Evolutionary conservation across 2,797 vertebrate genomes (phyloP).

Genomic region (Oreochromis grahami): DNA sequence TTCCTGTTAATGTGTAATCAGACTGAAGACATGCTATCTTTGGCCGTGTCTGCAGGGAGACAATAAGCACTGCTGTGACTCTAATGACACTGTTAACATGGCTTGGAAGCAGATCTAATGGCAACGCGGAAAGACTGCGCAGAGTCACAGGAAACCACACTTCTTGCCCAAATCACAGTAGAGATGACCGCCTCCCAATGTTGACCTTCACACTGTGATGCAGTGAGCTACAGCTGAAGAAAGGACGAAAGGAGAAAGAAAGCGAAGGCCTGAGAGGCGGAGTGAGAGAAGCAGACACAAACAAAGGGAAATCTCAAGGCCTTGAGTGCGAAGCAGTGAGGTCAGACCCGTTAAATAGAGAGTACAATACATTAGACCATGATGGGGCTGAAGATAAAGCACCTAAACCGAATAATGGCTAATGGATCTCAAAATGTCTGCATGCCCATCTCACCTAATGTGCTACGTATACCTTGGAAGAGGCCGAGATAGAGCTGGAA

Average conservation of each 20-base stretch:
- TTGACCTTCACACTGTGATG: constrained; percentile 53
- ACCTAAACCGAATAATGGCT: constrained; percentile 32
- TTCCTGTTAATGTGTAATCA: constrained; percentile 33
- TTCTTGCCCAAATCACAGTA: constrained; percentile 43
- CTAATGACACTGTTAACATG: constrained; percentile 43
- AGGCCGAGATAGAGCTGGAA: not conserved
- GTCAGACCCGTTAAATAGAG: constrained; percentile 28
- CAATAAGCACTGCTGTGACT: constrained; percentile 12
- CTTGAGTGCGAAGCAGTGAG: constrained; percentile 23
- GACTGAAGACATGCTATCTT: constrained; percentile 18
- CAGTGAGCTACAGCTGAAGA: constrained; percentile 13
- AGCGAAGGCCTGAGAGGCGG: not conserved
- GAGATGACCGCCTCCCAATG: constrained; percentile 37
- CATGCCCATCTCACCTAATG: constrained; percentile 30
- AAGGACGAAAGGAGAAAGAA: not conserved
- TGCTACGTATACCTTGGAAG: constrained; percentile 9
- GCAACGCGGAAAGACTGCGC: constrained; percentile 30
- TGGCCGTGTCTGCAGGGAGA: constrained; percentile 1
- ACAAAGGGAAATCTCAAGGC: constrained; percentile 22
- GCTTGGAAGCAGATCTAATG: constrained; percentile 42
- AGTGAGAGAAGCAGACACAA: constrained; percentile 2
- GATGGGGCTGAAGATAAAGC: constrained; percentile 28
- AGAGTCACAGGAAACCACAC: constrained; percentile 2
- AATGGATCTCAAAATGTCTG: constrained; percentile 55
- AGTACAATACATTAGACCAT: constrained; percentile 41